Base-by-base conservation (phyloP, 2,113 vertebrate species). In the Rhinolophus sinicus region DNA sequence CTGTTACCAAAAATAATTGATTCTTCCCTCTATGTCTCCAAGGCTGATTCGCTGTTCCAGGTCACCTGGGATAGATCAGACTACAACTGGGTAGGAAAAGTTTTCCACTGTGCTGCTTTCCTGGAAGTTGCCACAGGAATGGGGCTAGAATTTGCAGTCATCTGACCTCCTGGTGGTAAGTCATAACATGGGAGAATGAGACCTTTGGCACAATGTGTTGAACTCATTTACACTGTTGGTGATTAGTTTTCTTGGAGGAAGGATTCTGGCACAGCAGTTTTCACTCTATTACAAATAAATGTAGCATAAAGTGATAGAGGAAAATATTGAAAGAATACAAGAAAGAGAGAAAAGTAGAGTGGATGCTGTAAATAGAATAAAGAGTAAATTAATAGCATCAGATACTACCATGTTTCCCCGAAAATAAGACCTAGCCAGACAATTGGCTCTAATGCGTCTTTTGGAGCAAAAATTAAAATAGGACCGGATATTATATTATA, bases 211-310 rank as follows among this genome's bases (percentile, higher is more conserved):
- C 16, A 69, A 64, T 62, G 26, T 62, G 22, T 26, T 44, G 50
- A 64, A 83, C 18, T 70, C 18, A 52, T 56, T 50, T n/a, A 67
- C 33, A 78, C 8, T 50, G 9, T 30, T 88, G 56, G 8, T 73
- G 28, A 73, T 72, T 58, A 22, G n/a, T 90, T 90, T 85, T 80
- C 54, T 77, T 18, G 5, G 5, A 8, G 40, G 1, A 76, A 67
- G n/a, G 15, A 62, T 82, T 15, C 30, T 73, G 38, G 56, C 47
- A 88, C 14, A 64, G 15, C 1, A 72, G 73, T n/a, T 91, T 75
- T 92, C 38, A 88, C n/a, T 87, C 5, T 87, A 22, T 70, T 70
- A 62, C 22, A 93, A 60, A 70, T 28, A 96, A 80, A 90, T 67
- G 7, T 12, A 77, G 21, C 15, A 33, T 12, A 8, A 38, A 85